Percentiles rank a stretch among this genome's conserved stretches.
phyloP scores from a whole-genome alignment of 2,113 vertebrate genomes.

The Synchiropus splendidus region DNA sequence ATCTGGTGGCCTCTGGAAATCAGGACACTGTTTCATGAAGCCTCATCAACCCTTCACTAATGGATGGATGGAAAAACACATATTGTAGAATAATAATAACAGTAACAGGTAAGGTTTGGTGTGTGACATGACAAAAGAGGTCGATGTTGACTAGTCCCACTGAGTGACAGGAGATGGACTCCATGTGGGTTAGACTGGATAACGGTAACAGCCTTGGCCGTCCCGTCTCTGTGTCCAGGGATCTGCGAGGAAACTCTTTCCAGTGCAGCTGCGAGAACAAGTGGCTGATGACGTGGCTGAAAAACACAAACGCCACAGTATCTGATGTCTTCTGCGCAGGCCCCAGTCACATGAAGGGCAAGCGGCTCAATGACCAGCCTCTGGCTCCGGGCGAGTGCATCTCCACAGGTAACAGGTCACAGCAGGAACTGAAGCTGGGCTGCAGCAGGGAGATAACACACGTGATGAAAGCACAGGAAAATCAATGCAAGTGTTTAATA shows the following conservation, averaged over 20 bases:
- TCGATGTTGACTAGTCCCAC: too few relatives aligned
- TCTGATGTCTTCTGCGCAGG: slow-evolving; percentile 85
- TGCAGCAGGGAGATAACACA: too few relatives aligned
- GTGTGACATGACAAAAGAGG: too few relatives aligned
- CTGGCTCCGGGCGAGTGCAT: slow-evolving; percentile 83
- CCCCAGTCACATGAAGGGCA: slow-evolving; percentile 83
- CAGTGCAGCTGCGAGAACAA: slow-evolving; percentile 94
- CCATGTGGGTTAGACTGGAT: too few relatives aligned
- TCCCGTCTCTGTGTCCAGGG: slow-evolving; percentile 60
- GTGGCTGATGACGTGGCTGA: slow-evolving; percentile 95
- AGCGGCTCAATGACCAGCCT: slow-evolving; percentile 83
- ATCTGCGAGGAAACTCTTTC: slow-evolving; percentile 91
- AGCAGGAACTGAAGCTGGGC: background rate
- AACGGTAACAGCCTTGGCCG: too few relatives aligned
- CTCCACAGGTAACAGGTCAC: slow-evolving; percentile 77
- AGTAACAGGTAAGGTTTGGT: too few relatives aligned
- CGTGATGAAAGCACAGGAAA: background rate
- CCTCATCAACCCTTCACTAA: too few relatives aligned
- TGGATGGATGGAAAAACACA: too few relatives aligned
- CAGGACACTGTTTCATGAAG: too few relatives aligned
- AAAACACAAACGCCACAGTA: slow-evolving; percentile 93
- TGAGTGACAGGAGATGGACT: too few relatives aligned
- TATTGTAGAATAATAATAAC: too few relatives aligned
- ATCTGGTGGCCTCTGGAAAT: too few relatives aligned
- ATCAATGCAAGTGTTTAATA: slow-evolving; percentile 30